Base-by-base conservation (phyloP, 2,797 vertebrate species). In the Sebastes taczanowskii region DNA sequence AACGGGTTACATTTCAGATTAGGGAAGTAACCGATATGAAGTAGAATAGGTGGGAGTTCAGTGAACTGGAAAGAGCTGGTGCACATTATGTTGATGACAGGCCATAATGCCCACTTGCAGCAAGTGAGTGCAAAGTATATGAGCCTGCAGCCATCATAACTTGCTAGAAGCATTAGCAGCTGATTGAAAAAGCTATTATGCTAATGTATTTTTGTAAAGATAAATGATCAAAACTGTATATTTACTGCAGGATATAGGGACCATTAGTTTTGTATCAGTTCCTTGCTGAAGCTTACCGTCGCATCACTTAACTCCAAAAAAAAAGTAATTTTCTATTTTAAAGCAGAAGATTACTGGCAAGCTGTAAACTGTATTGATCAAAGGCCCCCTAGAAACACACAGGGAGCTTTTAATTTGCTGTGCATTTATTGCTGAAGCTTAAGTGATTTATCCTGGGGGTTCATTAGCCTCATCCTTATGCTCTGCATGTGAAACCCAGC, bases 401-500 rank as follows among this genome's bases (percentile, higher is more conserved):
- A 0, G 83, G 85, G 83, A 91, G 90, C 89, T 92, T 93, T 94
- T 94, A 78, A 94, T 94, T 93, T 92, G 89, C 92, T 74, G 52
- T 86, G 86, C 82, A 81, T 92, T 92, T 92, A 92, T 94, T 90
- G 83, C 81, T 80, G 78, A 70, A 82, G 91, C 89, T 85, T 90
- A 90, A 93, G 91, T 91, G 90, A 92, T 91, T 91, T 77, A 87
- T 91, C 86, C 85, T 55, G 69, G 73, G 83, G 78, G 90, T 90
- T 93, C 90, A 92, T 93, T 91, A 88, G 89, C 82, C 76, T 81
- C 84, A 86, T 87, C 82, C 77, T 86, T 82, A 76, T 85, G 86
- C 84, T 56, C 58, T 11, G 64, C 81, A 82, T 84, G 86, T 79
- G 82, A 86, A 88, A 71, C 77, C 71, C 76, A 65, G 80, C 81